Evolutionary conservation across 2,113 vertebrate genomes (phyloP).

Genomic region (Trinectes maculatus): DNA sequence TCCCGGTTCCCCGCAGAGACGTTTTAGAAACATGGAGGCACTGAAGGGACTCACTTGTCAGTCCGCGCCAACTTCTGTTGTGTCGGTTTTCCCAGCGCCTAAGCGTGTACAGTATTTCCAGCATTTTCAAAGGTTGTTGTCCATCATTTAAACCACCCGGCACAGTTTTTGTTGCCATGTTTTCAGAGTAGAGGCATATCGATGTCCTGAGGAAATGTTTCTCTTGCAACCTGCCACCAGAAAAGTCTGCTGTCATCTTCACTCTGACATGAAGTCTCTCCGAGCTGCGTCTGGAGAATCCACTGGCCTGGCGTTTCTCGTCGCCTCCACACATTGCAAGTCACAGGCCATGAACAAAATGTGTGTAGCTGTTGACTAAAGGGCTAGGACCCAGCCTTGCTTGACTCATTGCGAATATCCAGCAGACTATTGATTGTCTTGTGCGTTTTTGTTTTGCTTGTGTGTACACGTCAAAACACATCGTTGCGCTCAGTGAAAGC

Average conservation of each 20-base stretch:
- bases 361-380: not conserved
- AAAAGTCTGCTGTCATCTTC: constrained; percentile 31
- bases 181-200: constrained; percentile 9
- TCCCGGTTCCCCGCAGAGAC: constrained; percentile 23
- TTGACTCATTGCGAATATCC: too few species aligned
- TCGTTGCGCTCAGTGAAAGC: not conserved
- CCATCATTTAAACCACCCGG: constrained; percentile 4
- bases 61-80: constrained; percentile 5
- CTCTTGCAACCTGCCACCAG: constrained; percentile 27
- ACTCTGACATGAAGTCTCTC: constrained; percentile 3
- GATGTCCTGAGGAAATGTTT: constrained; percentile 20
- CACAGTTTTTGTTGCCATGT: not conserved
- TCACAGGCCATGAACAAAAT: constrained; percentile 12
- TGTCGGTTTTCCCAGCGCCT: constrained; percentile 16
- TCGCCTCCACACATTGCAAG: not conserved
- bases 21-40: constrained; percentile 30
- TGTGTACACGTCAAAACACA: too few species aligned
- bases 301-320: constrained; percentile 12
- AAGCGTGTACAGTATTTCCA: constrained; percentile 30
- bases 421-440: too few species aligned
- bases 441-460: too few species aligned
- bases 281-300: not conserved
- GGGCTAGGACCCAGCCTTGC: not conserved
- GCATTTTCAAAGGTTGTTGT: constrained; percentile 25
- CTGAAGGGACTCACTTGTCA: constrained; percentile 15